Conservation (phyloP, 2,113 vertebrate genomes). For the Carassius carassius region DNA sequence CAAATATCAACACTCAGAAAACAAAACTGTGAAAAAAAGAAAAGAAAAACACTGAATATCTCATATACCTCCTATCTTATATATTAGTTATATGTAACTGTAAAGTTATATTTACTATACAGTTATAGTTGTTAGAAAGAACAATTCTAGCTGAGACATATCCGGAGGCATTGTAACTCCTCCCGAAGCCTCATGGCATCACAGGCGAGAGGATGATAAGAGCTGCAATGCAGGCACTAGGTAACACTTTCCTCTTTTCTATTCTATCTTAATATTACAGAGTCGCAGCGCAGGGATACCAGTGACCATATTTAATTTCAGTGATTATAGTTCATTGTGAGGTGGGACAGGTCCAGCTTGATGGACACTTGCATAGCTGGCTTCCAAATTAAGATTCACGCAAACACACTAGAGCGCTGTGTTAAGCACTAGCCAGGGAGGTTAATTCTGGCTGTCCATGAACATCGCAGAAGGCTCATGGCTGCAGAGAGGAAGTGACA, state of each 20-base stretch:
- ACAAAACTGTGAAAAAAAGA: neutral
- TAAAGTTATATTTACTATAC: too few species aligned
- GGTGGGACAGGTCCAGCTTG: neutral
- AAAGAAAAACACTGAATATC: too few species aligned
- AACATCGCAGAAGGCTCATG: too few species aligned
- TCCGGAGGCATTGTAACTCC: neutral
- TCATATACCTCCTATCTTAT: too few species aligned
- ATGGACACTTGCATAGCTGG: neutral
- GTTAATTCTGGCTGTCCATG: neutral
- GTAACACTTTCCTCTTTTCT: neutral
- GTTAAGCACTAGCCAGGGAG: constrained; percentile 10
- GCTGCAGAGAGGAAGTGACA: too few species aligned
- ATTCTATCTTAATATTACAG: neutral
- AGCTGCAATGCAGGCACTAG: constrained; percentile 44
- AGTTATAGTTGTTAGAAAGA: constrained; percentile 1
- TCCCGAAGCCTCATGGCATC: neutral
- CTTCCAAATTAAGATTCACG: constrained; percentile 23
- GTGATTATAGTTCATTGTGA: constrained; percentile 14
- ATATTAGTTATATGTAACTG: too few species aligned
- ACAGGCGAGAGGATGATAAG: constrained; percentile 26
- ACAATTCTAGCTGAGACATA: neutral
- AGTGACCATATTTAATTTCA: constrained; percentile 34
- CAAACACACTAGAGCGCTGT: neutral
- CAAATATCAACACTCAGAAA: neutral
- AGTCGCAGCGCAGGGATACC: neutral